A percentile compares a stretch with the other conserved stretches of the same genome.
These are phyloP conservation scores for Pseudonaja textilis DNA, from an alignment of 2,113 vertebrate species.

Conservation along the genomic window DNA sequence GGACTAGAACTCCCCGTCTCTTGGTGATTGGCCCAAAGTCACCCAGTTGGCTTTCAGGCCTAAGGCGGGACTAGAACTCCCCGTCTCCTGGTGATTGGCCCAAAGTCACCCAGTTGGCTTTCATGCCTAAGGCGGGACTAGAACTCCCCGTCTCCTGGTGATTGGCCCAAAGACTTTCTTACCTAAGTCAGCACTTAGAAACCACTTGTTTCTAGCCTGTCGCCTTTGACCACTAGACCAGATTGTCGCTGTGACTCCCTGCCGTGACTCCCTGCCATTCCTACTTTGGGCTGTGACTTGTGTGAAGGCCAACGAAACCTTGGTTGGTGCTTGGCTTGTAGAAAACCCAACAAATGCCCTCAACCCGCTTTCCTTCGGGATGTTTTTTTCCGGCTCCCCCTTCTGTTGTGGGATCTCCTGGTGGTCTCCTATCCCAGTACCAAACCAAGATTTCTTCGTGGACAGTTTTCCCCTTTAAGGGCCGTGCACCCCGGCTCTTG, in stretches of 20 bases:
- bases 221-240: neutral
- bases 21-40: neutral
- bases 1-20: too few relatives aligned
- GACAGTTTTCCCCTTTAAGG: neutral
- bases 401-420: neutral
- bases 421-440: neutral
- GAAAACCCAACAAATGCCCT: neutral
- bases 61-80: neutral
- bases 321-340: neutral
- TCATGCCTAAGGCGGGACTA: fast-evolving
- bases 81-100: too few relatives aligned
- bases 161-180: neutral
- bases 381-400: neutral
- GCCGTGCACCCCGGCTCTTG: neutral
- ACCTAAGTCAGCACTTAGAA: neutral
- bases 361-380: neutral
- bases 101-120: neutral
- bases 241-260: too few relatives aligned
- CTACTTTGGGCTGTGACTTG: neutral
- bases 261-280: neutral
- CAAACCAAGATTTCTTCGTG: neutral
- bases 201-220: neutral
- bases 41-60: fast-evolving
- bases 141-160: neutral
- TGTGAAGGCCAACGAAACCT: neutral